Base-by-base conservation (phyloP, 2,797 vertebrate genomes). In the Urophycis tenuis region DNA sequence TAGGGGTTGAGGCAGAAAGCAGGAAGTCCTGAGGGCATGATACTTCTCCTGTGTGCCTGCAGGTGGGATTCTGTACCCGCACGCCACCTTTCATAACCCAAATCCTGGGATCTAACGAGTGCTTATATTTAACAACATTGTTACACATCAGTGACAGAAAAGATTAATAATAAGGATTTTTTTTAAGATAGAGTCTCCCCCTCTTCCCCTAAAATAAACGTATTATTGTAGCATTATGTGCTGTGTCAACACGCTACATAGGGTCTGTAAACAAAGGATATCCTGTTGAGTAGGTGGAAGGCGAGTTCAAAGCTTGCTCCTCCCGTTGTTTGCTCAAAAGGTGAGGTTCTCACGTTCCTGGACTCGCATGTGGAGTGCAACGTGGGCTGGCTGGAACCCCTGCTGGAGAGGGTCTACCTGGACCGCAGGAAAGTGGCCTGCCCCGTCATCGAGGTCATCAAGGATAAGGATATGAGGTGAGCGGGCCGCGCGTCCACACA, bases 311-410 rank as follows among this genome's bases (percentile, higher is more conserved):
- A 69, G 11, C 12, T 69, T 10, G 64, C 14, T 69, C 4, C 14
- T 69, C 4, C 29, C 6, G 9, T 14, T 69, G n/a, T 69, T 29
- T 81, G 22, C 36, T 75, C 80, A 0, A 85, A 85, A 99, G 98
- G 97, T 0, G 88, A 96, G 0, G 95, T 99, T 3, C 89, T 99
- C 79, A 99, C 97, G 0, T 99, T 99, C 89, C 92, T 99, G 34
- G 98, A 99, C 88, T 99, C 98, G 0, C 98, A 99, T 0, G 78
- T 99, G 71, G 98, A 99, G 86, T 99, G 98, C 82, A 99, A 99
- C 0, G 92, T 99, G 79, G 98, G 98, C 3, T 99, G 98, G 98
- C 87, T 99, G 90, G 97, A 99, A 90, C 97, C 98, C 0, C 95
- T 99, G 77, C 85, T 99, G 82, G 95, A 98, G 86, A 93, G 95